Evolutionary conservation across 2,113 vertebrate genomes (phyloP).

Genomic region (Myotis yumanensis): DNA sequence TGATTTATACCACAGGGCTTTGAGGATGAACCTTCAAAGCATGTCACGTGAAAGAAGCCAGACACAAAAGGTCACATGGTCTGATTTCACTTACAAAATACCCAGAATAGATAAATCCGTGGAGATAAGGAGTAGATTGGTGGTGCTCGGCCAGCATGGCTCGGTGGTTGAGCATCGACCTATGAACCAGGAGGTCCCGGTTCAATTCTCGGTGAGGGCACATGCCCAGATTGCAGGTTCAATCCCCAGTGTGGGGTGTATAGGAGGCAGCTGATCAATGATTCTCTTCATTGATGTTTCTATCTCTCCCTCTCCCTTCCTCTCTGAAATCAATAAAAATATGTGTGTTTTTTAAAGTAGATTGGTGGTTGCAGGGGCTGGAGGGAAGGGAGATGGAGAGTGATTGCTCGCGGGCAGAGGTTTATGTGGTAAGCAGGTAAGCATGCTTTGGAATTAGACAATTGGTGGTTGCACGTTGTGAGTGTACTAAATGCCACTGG

Average conservation of each 20-base stretch:
- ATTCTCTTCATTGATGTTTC: no score
- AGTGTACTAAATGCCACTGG: conserved; percentile 10
- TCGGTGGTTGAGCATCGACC: no score
- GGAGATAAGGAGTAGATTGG: background rate
- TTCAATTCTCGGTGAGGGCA: no score
- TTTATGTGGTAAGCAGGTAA: background rate
- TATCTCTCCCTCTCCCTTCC: no score
- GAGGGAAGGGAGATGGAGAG: background rate
- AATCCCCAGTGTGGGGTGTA: no score
- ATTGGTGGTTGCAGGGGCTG: background rate
- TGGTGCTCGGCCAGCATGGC: background rate
- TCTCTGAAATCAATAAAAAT: no score
- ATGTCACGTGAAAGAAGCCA: background rate
- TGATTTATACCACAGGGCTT: background rate
- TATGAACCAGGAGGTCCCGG: no score
- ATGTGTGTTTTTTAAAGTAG: background rate
- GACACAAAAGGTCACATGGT: background rate
- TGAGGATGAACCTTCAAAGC: background rate
- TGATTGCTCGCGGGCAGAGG: background rate
- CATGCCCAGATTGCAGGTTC: no score
- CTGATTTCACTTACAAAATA: background rate
- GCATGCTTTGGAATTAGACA: conserved; percentile 1
- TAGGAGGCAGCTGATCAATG: no score
- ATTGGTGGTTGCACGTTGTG: background rate
- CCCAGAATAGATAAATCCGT: background rate